Base-by-base conservation (phyloP, 23 tunicate genomes). In the Halocynthia aurantium region DNA sequence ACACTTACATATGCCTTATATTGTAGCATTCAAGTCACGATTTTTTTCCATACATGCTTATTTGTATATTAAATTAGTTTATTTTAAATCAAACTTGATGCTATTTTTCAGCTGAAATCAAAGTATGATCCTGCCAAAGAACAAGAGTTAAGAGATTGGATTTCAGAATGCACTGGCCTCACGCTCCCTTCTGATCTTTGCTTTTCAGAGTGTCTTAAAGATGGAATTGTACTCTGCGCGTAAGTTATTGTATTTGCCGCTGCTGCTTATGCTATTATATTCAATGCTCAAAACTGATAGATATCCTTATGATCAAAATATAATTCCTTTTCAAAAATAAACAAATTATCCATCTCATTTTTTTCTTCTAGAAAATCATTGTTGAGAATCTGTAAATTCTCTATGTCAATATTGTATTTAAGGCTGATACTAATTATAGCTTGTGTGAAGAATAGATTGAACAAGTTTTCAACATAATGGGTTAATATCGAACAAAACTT, bases 161-260 rank as follows among this genome's bases (percentile, higher is more conserved):
- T 88, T 61, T 82, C 95, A 60, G 87, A 81, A 66, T 84, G 84
- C 44, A 72, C 82, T 17, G 95, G 77, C n/a, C 75, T 77, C 11
- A 58, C 58, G 53, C 82, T 75, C 6, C 81, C 85, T 72, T 53
- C 11, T 5, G 87, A 88, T 60, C 67, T 76, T 0, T 31, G 81
- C 15, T 88, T 88, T 66, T 82, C 86, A 55, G 70, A 57, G 22
- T 88, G 95, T 86, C 83, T 88, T 10, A 88, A 88, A 72, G 95
- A 88, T 79, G 95, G 95, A 20, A 79, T 66, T 22, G 79, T 88
- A 11, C 81, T 88, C 55, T 88, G 95, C 81, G 70, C 70, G 87
- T 84, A 68, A 53, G 87, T 67, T 8, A 52, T 44, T 10, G 69
- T 21, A 72, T 50, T 72, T 19, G 22, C 4, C 22, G 22, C 22